Evolutionary conservation across 2,113 vertebrate species (phyloP), one percentile per base, ranked within the genome.

Genomic region (Neomonachus schauinslandi): DNA sequence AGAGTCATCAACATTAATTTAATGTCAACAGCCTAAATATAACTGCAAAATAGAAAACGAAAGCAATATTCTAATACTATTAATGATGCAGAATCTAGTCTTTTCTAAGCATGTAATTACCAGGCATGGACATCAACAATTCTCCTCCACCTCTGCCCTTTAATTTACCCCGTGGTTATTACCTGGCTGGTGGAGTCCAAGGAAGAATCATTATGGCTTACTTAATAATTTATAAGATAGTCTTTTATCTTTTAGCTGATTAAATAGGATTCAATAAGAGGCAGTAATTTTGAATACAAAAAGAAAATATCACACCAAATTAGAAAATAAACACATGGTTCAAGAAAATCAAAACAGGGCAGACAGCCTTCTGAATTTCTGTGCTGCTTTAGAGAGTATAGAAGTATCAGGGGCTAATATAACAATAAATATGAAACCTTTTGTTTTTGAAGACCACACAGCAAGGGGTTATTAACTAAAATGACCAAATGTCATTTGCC

Each of bases 1-100:
- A 91, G 11, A 72, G 82, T 92, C 76, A 88, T 46, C 46, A 83
- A 84, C 49, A 63, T 65, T 91, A 85, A 81, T 31, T 91, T 72
- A 87, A 91, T 84, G 80, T 55, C 67, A 96, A 82, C 15, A 89
- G 83, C 26, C 39, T n/a, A 46, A 92, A n/a, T 74, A 33, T 36
- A 93, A 83, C n/a, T 59, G 19, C 72, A 94, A 94, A 89, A 59
- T 8, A 53, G 31, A 89, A 96, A 95, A 91, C 42, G 67, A 94
- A 95, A 61, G 63, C 63, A 39, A 71, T 39, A 76, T n/a, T 96
- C 59, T 61, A 89, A 89, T 46, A 65, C 39, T 67, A 15, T 7
- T 61, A 92, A 61, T 26, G 49, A 94, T 22, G 16, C 53, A 91
- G 51, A 36, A 76, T 24, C 67, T 59, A 63, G 77, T 65, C 49